Conservation (phyloP, 2,113 vertebrate species). For the Callocephalon fimbriatum region DNA sequence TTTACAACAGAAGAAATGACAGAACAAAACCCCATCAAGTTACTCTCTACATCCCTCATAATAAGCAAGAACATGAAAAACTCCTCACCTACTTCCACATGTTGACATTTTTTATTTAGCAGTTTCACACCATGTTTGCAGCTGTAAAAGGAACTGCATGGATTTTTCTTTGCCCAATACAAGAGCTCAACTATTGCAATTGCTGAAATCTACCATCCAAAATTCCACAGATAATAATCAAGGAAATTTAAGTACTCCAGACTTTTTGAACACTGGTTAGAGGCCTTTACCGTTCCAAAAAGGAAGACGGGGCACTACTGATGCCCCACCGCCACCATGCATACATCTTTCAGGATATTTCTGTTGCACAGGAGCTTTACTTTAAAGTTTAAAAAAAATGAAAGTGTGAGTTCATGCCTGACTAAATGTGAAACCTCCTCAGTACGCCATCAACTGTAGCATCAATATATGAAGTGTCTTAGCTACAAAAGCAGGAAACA, state of each 20-base stretch:
- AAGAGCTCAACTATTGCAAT: neutral
- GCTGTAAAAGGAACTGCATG: neutral
- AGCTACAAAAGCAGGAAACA: neutral
- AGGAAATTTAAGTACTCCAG: neutral
- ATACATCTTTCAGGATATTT: neutral
- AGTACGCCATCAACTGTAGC: neutral
- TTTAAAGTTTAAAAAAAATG: neutral
- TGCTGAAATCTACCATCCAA: neutral
- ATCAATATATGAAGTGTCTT: neutral
- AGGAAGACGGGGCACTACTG: neutral
- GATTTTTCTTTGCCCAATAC: neutral
- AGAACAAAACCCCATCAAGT: neutral
- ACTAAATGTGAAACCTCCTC: neutral
- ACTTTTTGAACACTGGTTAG: neutral
- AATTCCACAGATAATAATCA: neutral
- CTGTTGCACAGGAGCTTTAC: neutral
- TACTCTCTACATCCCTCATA: neutral
- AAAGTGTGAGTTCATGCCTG: neutral
- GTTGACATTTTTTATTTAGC: neutral
- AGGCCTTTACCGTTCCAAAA: neutral
- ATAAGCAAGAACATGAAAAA: neutral
- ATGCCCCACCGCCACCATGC: neutral
- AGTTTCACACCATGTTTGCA: neutral
- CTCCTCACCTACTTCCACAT: neutral
- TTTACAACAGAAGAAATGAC: neutral